Evolutionary conservation across 1,140 invertebrate species (phyloP).

Genomic region (Nixonia krombeini): DNA sequence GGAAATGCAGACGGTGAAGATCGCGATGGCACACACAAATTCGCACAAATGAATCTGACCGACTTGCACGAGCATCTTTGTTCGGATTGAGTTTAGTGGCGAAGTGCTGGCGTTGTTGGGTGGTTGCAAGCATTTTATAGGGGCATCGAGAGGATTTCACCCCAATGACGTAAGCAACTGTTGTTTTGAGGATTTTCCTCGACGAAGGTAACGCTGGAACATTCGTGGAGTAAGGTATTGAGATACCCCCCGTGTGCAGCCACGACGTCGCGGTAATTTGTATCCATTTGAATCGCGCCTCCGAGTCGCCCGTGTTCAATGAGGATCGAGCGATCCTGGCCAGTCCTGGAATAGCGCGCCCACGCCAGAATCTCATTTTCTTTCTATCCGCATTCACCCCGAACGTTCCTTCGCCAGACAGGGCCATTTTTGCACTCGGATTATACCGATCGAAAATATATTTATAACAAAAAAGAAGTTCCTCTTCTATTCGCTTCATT

Average conservation of each 20-base stretch:
- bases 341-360: slow-evolving; percentile 23
- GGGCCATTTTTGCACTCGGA: too few relatives aligned
- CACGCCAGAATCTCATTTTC: slow-evolving; percentile 32
- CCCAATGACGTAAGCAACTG: background rate
- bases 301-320: slow-evolving; percentile 61
- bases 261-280: slow-evolving; percentile 57
- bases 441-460: too few relatives aligned
- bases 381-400: slow-evolving; percentile 8
- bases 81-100: slow-evolving; percentile 11
- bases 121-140: slow-evolving; percentile 51
- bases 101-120: slow-evolving; percentile 40
- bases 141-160: background rate
- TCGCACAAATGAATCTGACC: slow-evolving; percentile 19
- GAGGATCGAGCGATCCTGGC: slow-evolving; percentile 44
- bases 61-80: slow-evolving; percentile 19
- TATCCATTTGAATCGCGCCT: slow-evolving; percentile 65
- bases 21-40: slow-evolving; percentile 25
- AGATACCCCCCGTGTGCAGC: slow-evolving; percentile 49
- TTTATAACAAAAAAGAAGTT: too few relatives aligned
- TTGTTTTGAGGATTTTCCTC: slow-evolving; percentile 10
- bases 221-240: slow-evolving; percentile 11
- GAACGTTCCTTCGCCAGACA: too few relatives aligned
- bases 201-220: slow-evolving; percentile 8
- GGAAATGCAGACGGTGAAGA: slow-evolving; percentile 37
- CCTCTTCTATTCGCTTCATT: too few relatives aligned